Base-by-base conservation (phyloP, 2,888 invertebrate species). In the Pseudococcus viburni region DNA sequence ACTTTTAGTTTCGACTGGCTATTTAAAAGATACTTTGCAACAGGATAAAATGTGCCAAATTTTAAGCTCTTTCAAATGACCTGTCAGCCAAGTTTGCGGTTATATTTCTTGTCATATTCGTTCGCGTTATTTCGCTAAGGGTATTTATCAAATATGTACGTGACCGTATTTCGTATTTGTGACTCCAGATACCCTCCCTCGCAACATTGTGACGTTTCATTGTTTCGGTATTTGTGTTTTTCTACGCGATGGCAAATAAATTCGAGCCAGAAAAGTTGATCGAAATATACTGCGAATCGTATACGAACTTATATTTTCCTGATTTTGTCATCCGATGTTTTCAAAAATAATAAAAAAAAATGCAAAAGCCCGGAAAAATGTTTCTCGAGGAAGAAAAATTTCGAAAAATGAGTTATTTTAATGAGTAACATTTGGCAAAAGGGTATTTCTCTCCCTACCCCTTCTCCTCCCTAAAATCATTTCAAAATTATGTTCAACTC, bases 31-130 rank as follows among this genome's bases (percentile, higher is more conserved):
- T 59, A 59, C 19, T 59, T 59, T 19, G n/a, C 59, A 59, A 15
- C 3, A 12, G 68, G 68, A 73, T 73, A 73, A 73, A 73, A 73
- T 33, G 15, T 73, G 68, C 68, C 68, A 73, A 33, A 73, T 73
- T 73, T 73, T 73, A 73, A 73, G 68, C 68, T 33, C 68, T 73
- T 33, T 33, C 33, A 73, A 73, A 73, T 73, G 68, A 73, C 68
- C 68, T 73, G 68, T 73, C 68, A 26, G 26, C 22, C 33, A 73
- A 73, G 26, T 73, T 73, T 73, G 33, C 68, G 26, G 68, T 22
- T 73, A 33, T 73, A 73, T 73, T 73, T 73, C 68, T 73, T 33
- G 33, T 33, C 68, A 33, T 73, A 33, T 73, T 73, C 68, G 33
- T 26, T 26, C 33, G 68, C 68, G 8, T 73, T 73, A 11, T 22